Evolutionary conservation across 2,888 invertebrate species (phyloP).

Genomic region (Teleiodes luculella): DNA sequence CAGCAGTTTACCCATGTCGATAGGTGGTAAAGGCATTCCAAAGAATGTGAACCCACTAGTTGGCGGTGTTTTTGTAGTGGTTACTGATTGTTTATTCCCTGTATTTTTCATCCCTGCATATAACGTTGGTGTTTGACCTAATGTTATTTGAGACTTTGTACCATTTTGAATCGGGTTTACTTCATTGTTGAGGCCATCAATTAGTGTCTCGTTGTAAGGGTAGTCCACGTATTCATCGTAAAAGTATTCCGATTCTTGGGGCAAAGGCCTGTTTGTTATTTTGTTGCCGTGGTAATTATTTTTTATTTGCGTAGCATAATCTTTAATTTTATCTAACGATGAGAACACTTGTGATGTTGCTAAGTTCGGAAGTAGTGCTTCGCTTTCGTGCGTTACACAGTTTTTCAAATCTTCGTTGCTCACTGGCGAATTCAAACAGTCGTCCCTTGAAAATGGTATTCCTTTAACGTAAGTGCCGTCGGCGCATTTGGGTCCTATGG

Average conservation of each 20-base stretch:
- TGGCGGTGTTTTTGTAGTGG: constrained; percentile 64
- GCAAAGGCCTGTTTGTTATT: constrained; percentile 79
- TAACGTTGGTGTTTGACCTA: constrained; percentile 79
- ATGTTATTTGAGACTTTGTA: constrained; percentile 62
- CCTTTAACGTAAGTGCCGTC: constrained; percentile 88
- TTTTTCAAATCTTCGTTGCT: constrained; percentile 80
- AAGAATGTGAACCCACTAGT: constrained; percentile 88
- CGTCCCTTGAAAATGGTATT: constrained; percentile 83
- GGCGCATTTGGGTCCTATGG: constrained; percentile 86
- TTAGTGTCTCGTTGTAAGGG: constrained; percentile 81
- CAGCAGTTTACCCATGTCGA: constrained; percentile 84
- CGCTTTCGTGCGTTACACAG: constrained; percentile 82
- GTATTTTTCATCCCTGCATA: constrained; percentile 52
- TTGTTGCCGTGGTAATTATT: constrained; percentile 67
- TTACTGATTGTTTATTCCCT: constrained; percentile 46
- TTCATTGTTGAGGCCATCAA: constrained; percentile 56
- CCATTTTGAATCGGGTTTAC: constrained; percentile 45
- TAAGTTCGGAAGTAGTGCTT: constrained; percentile 76
- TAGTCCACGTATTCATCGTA: constrained; percentile 91
- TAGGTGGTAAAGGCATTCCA: constrained; percentile 87
- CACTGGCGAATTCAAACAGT: constrained; percentile 75
- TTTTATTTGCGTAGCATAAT: constrained; percentile 64
- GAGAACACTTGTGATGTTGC: constrained; percentile 80
- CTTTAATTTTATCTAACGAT: constrained; percentile 77
- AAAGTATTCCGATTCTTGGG: constrained; percentile 88